These are phyloP conservation scores for Amblyopsis rosae DNA, from an alignment of 2,113 vertebrate genomes.

Conservation along the genomic window DNA sequence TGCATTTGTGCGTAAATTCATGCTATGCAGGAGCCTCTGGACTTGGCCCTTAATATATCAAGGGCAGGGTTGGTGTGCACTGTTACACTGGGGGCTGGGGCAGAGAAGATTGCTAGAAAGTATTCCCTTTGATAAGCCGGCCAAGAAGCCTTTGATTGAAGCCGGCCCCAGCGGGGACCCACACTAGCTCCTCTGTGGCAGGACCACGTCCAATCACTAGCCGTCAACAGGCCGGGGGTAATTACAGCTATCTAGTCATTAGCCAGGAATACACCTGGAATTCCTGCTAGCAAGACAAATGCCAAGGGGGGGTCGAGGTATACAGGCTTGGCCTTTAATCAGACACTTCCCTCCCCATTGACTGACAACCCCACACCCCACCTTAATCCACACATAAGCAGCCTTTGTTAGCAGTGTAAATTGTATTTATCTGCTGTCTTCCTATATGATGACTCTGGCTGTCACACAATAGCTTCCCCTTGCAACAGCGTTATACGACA, in stretches of 20 bases:
- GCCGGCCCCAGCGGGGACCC: constrained; percentile 62
- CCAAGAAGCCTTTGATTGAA: constrained; percentile 73
- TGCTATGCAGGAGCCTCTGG: constrained; percentile 25
- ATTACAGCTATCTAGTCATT: constrained; percentile 78
- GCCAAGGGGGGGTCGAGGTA: constrained; percentile 53
- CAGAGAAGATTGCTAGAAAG: constrained; percentile 72
- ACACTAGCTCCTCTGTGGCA: constrained; percentile 75
- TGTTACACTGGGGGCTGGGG: constrained; percentile 44
- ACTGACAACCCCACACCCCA: constrained; percentile 46
- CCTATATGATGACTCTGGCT: too few relatives aligned
- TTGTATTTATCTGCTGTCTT: constrained; percentile 2
- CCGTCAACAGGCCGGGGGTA: constrained; percentile 70
- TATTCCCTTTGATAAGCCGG: constrained; percentile 76
- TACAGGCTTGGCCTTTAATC: constrained; percentile 66
- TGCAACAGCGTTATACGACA: background rate
- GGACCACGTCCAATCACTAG: constrained; percentile 69
- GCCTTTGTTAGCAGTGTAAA: constrained; percentile 56
- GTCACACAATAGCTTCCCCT: too few relatives aligned
- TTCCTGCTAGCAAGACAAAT: constrained; percentile 54
- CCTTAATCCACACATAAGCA: constrained; percentile 44
- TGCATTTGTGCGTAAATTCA: constrained; percentile 10
- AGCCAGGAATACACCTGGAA: constrained; percentile 73
- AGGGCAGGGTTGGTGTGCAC: constrained; percentile 30
- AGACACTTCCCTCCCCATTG: constrained; percentile 61
- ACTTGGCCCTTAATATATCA: constrained; percentile 29